These are phyloP conservation scores for Pagetopsis macropterus DNA, from an alignment of 2,797 vertebrate species.

Conservation along the genomic window DNA sequence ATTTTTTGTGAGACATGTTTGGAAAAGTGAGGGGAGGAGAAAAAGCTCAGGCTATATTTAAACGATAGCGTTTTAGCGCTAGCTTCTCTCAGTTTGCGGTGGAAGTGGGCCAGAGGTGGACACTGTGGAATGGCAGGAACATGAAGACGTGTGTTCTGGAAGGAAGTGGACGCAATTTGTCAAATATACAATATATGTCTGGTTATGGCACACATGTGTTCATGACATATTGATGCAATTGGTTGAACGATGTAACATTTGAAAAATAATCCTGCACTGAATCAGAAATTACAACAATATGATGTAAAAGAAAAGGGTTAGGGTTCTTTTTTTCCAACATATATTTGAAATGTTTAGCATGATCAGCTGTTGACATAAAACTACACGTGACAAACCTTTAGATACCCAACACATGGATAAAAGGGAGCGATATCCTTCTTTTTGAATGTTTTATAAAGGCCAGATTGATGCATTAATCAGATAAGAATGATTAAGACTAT, in stretches of 20 bases:
- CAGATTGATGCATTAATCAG: background rate
- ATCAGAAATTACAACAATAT: background rate
- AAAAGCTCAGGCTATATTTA: slow-evolving; percentile 65
- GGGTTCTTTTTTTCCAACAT: no score
- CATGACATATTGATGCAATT: background rate
- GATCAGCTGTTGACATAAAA: background rate
- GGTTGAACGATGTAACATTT: background rate
- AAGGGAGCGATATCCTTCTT: background rate
- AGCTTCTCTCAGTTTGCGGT: slow-evolving; percentile 56
- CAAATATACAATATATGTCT: background rate
- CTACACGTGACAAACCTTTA: background rate
- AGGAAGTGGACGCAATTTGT: background rate
- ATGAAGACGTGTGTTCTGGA: slow-evolving; percentile 18
- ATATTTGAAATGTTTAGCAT: background rate
- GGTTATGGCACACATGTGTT: background rate
- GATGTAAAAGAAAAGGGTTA: background rate
- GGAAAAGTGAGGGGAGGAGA: slow-evolving; percentile 45
- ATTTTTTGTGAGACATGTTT: slow-evolving; percentile 82
- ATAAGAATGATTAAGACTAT: background rate
- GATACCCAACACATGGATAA: background rate
- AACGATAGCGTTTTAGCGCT: slow-evolving; percentile 68
- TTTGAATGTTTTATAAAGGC: background rate
- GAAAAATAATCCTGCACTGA: background rate
- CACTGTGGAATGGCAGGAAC: background rate
- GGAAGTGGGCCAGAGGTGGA: slow-evolving; percentile 64